Evolutionary conservation across 2,113 vertebrate species (phyloP), one percentile per base, ranked within the genome.

Genomic region (Benitochromis conjunctus): DNA sequence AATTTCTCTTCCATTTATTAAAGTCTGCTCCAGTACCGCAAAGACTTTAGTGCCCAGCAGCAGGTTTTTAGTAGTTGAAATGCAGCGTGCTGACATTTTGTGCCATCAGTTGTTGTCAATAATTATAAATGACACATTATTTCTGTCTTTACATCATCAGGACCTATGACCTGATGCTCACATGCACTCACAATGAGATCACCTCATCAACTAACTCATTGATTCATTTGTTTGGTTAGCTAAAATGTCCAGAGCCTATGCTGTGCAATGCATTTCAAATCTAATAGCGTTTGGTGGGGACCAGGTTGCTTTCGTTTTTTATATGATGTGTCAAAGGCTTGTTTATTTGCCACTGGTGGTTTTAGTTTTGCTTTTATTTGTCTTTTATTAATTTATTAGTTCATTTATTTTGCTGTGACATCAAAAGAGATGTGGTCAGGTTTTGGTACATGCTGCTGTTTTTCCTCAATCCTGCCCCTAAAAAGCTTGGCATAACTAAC

Each of bases 31-130:
- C 36, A 36, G 41, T 53, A 60, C 76, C 21, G 66, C 79, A 85
- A 79, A 90, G 82, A 79, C 76, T 84, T 80, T 89, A 89, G 92
- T 91, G 83, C 88, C 55, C 53, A 89, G 92, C 89, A 90, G 80
- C 89, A 83, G n/a, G 54, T 51, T 76, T 74, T 76, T 76, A 66
- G 69, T 79, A 85, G 24, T 14, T 82, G 26, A 83, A 86, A 29
- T 31, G 36, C 24, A 64, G 18, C 41, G 46, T 82, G 90, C 83
- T 80, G 86, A 81, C 80, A 34, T 87, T 51, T 87, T 85, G 7
- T 62, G 57, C 86, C 38, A 90, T 58, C 18, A 86, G 83, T 81
- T 77, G 86, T 90, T 51, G 26, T 76, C 46, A 19, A 7, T 34
- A 34, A 76, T 53, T 51, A 13, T 53, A 51, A 76, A 51, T 53